Evolutionary conservation across 2,797 vertebrate genomes (phyloP).

Genomic region (Okamejei kenojei): DNA sequence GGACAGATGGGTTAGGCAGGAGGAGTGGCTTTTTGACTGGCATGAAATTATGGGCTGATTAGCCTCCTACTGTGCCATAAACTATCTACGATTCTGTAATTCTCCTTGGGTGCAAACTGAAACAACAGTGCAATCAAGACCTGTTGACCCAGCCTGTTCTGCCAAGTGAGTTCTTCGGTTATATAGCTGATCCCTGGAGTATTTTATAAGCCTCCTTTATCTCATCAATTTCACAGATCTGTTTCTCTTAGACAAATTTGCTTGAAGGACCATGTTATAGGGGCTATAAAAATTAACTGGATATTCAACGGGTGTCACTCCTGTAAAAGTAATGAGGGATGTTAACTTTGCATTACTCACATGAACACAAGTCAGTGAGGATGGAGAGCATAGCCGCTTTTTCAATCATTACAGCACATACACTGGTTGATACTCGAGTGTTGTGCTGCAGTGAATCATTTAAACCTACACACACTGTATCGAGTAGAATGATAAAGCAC

Average conservation of each 20-base stretch:
- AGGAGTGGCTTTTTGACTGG: no score
- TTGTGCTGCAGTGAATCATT: background rate
- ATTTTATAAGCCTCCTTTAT: background rate
- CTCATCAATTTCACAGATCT: background rate
- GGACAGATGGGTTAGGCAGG: no score
- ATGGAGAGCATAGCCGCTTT: background rate
- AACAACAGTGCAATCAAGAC: background rate
- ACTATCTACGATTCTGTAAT: no score
- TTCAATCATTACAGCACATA: background rate
- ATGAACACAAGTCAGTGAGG: background rate
- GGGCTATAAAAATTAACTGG: constrained; percentile 9
- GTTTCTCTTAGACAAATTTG: background rate
- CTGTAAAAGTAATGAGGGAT: background rate
- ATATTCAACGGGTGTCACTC: background rate
- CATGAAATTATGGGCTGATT: no score
- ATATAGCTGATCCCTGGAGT: background rate
- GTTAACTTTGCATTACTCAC: background rate
- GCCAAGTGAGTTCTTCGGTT: background rate
- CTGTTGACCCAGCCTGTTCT: background rate
- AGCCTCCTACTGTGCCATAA: no score
- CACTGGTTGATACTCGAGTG: background rate
- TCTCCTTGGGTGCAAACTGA: background rate
- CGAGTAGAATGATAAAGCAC: background rate
- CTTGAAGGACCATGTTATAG: background rate
- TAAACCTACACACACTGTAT: background rate